These are phyloP conservation scores for Dipodomys ordii DNA, from an alignment of 2,113 vertebrate species.

Conservation along the genomic window DNA sequence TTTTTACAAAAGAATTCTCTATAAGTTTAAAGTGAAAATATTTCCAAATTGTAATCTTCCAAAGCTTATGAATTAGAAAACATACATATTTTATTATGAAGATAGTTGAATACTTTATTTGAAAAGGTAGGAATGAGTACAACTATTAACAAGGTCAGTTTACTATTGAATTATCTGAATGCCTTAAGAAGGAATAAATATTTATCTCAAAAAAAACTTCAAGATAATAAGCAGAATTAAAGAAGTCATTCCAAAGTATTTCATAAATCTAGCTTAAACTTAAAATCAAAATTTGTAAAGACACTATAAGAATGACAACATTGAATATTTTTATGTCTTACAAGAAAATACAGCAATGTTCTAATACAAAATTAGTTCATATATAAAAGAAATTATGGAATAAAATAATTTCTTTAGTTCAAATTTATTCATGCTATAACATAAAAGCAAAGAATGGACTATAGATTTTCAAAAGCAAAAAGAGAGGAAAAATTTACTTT, in stretches of 20 bases:
- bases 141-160: background rate
- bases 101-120: background rate
- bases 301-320: background rate
- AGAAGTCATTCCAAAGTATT: background rate
- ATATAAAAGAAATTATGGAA: no score
- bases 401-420: no score
- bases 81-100: background rate
- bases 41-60: background rate
- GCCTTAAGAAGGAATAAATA: background rate
- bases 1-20: background rate
- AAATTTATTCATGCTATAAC: background rate
- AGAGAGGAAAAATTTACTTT: background rate
- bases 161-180: background rate
- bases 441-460: background rate
- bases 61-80: background rate
- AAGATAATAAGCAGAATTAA: background rate
- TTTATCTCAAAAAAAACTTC: background rate
- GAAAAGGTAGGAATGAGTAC: background rate
- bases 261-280: background rate
- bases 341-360: no score
- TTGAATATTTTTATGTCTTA: background rate
- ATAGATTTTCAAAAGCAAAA: no score
- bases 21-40: background rate
- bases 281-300: background rate
- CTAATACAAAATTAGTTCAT: no score